phyloP scores from a whole-genome alignment of 2,113 vertebrate genomes.

The Barbus barbus region DNA sequence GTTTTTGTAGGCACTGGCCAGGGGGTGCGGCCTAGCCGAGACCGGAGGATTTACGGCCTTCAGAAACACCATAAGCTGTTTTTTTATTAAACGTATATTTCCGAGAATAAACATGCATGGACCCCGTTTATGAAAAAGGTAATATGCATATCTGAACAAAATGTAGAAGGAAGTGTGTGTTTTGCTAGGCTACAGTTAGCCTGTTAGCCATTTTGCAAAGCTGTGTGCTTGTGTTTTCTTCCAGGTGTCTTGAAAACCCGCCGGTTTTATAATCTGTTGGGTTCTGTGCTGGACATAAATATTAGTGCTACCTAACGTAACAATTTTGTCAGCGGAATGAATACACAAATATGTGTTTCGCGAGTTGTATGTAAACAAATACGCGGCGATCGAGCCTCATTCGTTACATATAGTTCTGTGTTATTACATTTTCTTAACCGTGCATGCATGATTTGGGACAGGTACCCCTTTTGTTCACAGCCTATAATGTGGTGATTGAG shows the following conservation, averaged over 20 bases:
- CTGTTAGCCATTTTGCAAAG: constrained; percentile 6
- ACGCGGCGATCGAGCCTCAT: neutral
- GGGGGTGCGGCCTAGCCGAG: constrained; percentile 33
- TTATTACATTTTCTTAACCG: neutral
- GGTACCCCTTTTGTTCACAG: neutral
- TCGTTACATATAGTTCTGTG: neutral
- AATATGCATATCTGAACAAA: neutral
- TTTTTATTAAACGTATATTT: neutral
- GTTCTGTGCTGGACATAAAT: neutral
- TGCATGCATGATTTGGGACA: neutral
- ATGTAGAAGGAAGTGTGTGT: neutral
- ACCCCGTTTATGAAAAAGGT: neutral
- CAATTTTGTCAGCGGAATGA: neutral
- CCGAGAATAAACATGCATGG: neutral
- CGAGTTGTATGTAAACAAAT: neutral
- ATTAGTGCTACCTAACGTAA: too few relatives aligned
- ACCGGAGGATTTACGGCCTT: neutral
- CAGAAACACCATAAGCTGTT: neutral
- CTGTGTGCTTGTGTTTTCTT: neutral
- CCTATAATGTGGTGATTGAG: neutral
- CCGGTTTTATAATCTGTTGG: neutral
- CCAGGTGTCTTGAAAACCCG: neutral
- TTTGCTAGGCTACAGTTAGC: neutral
- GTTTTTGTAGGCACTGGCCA: neutral
- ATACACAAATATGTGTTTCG: neutral